Conservation (phyloP, 53 echinoderm and acorn worm species). For the Luidia sarsii region DNA sequence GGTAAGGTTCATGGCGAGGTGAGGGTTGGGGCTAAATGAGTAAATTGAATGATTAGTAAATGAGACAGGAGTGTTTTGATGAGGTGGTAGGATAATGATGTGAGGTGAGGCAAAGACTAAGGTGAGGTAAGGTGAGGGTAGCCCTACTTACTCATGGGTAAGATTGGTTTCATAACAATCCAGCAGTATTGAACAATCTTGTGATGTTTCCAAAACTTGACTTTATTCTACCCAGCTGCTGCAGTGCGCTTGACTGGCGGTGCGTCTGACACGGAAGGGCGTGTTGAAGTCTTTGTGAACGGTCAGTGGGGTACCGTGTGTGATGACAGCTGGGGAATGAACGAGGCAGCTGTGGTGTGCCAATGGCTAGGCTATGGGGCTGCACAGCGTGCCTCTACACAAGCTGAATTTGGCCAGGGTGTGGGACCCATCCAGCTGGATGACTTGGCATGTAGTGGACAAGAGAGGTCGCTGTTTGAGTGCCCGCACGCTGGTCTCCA, state of each 20-base stretch:
- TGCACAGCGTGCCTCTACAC: constrained; percentile 24
- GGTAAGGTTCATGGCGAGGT: too few relatives aligned
- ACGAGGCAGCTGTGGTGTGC: constrained; percentile 68
- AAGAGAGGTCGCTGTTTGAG: constrained; percentile 51
- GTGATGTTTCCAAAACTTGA: too few relatives aligned
- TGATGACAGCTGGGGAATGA: constrained; percentile 70
- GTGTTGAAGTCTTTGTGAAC: constrained; percentile 65
- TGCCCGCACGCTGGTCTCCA: constrained; percentile 58
- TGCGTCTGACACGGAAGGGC: constrained; percentile 28
- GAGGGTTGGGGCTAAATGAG: too few relatives aligned
- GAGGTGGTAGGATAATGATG: too few relatives aligned
- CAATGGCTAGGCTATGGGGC: constrained; percentile 44
- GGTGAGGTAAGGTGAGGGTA: too few relatives aligned
- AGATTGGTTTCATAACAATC: too few relatives aligned
- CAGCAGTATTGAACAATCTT: too few relatives aligned
- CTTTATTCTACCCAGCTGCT: not conserved
- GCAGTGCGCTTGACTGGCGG: constrained; percentile 4
- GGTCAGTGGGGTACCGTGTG: constrained; percentile 77
- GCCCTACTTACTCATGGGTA: too few relatives aligned
- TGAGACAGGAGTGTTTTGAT: too few relatives aligned
- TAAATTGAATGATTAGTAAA: too few relatives aligned
- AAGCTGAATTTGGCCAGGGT: constrained; percentile 53
- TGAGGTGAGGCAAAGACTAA: too few relatives aligned
- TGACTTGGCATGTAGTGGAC: constrained; percentile 58
- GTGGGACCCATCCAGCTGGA: constrained; percentile 63